Evolutionary conservation across 2,113 vertebrate species (phyloP), one percentile per base, ranked within the genome.

Genomic region (Columbina picui): DNA sequence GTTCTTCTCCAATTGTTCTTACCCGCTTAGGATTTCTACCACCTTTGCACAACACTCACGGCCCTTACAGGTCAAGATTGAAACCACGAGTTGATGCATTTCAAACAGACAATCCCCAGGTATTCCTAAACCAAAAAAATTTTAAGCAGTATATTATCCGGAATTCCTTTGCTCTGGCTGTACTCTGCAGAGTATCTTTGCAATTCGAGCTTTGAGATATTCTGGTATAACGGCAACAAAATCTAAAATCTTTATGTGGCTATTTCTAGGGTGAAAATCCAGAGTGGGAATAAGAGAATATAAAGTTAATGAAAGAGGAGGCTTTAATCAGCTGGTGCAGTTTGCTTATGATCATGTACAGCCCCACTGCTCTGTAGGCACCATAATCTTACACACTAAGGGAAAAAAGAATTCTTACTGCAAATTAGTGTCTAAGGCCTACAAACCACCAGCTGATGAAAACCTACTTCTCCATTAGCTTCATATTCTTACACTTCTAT

Each of bases 351-450:
- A 81, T 93, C 77, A 39, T 0, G 5, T 38, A 15, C 63, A 14
- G 55, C 13, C 56, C 71, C 71, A 23, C 55, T 89, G 77, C 41
- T 96, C 87, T 20, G 50, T 3, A 32, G 41, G 71, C 64, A 84
- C 69, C 87, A 11, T 9, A 34, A 53, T 27, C 49, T 29, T 4
- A 19, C 2, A 15, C 3, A 2, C 64, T 74, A 67, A 77, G 29
- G 78, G 84, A 91, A 25, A 84, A 86, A 96, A 93, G 70, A 94
- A 96, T 89, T 84, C 92, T 78, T 10, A 41, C 76, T 60, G 69
- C 77, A 71, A 84, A 95, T 91, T 34, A 78, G 34, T 6, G 60
- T 38, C 60, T 34, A 2, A 82, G 81, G 64, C 84, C 95, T 29
- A 41, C 73, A 78, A 52, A 92, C 43, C 67, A 88, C 17, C 63